Percentiles rank a stretch among this genome's conserved stretches.
These are phyloP conservation scores for Nymphicus hollandicus DNA, from an alignment of 2,113 vertebrate species.

Conservation along the genomic window DNA sequence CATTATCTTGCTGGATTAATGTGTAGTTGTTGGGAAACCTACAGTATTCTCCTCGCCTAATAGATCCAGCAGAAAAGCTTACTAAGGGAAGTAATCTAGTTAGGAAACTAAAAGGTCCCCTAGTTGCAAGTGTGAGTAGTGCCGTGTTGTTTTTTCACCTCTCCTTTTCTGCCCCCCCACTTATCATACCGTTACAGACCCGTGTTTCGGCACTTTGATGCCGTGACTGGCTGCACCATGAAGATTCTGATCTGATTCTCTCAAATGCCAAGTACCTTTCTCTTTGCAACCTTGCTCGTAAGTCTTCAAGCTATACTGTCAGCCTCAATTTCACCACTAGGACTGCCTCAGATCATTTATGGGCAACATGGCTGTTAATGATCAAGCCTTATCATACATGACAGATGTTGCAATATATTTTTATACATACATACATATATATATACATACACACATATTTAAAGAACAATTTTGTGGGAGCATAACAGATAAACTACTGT, in stretches of 20 bases:
- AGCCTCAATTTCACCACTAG: background rate
- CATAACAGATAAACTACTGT: background rate
- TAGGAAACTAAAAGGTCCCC: background rate
- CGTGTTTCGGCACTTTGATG: background rate
- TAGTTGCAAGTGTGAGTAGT: background rate
- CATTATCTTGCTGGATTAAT: background rate
- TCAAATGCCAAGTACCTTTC: background rate
- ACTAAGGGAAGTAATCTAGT: background rate
- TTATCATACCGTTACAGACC: background rate
- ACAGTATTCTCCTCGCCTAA: background rate
- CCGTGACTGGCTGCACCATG: rapidly evolving
- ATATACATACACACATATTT: background rate
- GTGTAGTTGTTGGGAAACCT: background rate
- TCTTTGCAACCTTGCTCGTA: background rate
- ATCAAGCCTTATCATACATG: background rate
- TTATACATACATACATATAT: background rate
- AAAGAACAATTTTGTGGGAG: background rate
- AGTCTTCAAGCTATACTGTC: background rate
- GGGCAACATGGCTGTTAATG: background rate
- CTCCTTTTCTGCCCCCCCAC: background rate
- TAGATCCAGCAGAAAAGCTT: background rate
- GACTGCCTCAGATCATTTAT: background rate
- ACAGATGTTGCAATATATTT: background rate
- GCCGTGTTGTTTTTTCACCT: background rate
- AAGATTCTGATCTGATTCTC: background rate